Percentiles rank a stretch among this genome's conserved stretches.
Evolutionary conservation across 2,888 invertebrate species (phyloP).

Genomic region (Alloplasta piceator): DNA sequence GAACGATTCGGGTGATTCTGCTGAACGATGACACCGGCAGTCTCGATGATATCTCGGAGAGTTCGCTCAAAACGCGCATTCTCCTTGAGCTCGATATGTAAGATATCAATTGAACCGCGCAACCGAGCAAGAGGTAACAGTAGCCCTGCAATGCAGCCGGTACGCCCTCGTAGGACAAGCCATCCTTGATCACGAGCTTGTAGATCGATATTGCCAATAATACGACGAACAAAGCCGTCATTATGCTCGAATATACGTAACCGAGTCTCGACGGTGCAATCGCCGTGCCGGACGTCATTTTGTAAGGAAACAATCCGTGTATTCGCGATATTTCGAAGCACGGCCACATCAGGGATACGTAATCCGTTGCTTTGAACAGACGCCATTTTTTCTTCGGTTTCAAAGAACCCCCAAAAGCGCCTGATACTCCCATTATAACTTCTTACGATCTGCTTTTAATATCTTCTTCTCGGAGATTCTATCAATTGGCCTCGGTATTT

Average conservation of each 20-base stretch:
- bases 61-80: constrained; percentile 65
- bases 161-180: constrained; percentile 61
- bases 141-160: constrained; percentile 72
- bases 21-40: constrained; percentile 65
- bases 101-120: constrained; percentile 59
- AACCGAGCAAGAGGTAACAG: constrained; percentile 66
- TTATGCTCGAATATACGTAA: constrained; percentile 61
- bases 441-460: background rate
- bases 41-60: constrained; percentile 61
- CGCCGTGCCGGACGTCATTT: constrained; percentile 59
- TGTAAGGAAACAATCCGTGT: constrained; percentile 73
- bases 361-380: constrained; percentile 68
- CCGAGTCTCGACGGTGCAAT: constrained; percentile 62
- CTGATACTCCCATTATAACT: constrained; percentile 46
- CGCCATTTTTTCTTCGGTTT: constrained; percentile 62
- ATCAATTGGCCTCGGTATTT: background rate
- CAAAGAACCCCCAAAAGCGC: constrained; percentile 14
- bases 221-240: constrained; percentile 36
- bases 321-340: constrained; percentile 64
- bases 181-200: constrained; percentile 58
- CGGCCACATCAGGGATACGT: constrained; percentile 69
- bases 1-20: constrained; percentile 63
- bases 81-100: constrained; percentile 59
- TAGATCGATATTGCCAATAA: constrained; percentile 53
- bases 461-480: background rate